Conservation (phyloP, 1,140 invertebrate species). For the Pristionchus pacificus region DNA sequence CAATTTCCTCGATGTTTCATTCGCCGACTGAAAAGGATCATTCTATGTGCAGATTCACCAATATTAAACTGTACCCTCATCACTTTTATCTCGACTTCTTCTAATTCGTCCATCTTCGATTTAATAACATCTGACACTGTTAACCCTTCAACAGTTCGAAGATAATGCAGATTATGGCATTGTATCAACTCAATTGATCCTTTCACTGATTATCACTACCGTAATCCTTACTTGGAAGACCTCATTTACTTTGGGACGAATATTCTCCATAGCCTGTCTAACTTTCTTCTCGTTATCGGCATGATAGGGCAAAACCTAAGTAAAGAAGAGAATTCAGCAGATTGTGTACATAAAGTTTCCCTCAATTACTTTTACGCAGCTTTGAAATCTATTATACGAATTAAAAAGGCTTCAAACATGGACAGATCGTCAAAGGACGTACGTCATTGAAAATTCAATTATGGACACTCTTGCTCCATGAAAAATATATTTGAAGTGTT, state of each 20-base stretch:
- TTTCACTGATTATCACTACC: not conserved
- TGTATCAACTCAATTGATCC: not conserved
- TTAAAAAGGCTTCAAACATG: no score
- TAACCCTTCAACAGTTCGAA: not conserved
- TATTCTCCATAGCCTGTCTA: not conserved
- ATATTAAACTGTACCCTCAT: not conserved
- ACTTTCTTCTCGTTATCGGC: conserved; percentile 25
- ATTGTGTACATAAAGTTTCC: no score
- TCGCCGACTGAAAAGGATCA: not conserved
- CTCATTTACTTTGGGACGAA: conserved; percentile 8
- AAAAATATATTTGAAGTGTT: no score
- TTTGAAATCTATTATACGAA: no score
- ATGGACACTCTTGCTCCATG: no score
- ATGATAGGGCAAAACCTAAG: conserved; percentile 21
- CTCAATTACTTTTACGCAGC: no score
- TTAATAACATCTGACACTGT: not conserved
- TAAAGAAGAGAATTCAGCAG: no score
- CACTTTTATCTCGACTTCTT: not conserved
- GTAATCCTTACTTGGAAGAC: conserved; percentile 6
- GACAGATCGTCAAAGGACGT: no score
- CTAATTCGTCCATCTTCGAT: not conserved
- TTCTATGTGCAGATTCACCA: not conserved
- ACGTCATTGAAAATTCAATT: no score
- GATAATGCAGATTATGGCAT: not conserved
- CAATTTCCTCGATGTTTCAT: not conserved